These are phyloP conservation scores for Rhea pennata DNA, from an alignment of 2,113 vertebrate species.

Conservation along the genomic window DNA sequence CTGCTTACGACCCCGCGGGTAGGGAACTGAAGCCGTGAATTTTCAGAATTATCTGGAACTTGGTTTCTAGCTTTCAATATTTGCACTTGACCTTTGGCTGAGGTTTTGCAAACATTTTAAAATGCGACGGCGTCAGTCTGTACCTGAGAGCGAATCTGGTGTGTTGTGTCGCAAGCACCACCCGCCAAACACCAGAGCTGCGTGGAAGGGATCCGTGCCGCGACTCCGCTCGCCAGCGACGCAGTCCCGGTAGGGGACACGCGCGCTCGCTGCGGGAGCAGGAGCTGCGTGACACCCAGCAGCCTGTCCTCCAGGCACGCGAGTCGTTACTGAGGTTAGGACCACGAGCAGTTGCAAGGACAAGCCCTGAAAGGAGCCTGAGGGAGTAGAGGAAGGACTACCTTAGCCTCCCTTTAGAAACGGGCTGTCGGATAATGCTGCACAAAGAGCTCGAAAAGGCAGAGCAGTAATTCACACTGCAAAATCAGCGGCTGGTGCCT, in stretches of 20 bases:
- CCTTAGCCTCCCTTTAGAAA: background rate
- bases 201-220: background rate
- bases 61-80: background rate
- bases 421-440: background rate
- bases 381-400: background rate
- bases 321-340: background rate
- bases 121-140: background rate
- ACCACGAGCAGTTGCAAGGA: background rate
- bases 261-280: background rate
- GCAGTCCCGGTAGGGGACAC: background rate
- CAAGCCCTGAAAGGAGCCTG: background rate
- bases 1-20: conserved; percentile 15
- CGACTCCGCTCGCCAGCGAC: background rate
- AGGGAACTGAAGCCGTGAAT: background rate
- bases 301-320: background rate
- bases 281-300: background rate
- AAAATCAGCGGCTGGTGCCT: background rate
- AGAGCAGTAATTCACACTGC: background rate
- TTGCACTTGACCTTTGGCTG: background rate
- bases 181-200: background rate
- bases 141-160: background rate
- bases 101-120: background rate
- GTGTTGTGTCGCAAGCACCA: background rate
- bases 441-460: background rate
- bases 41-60: background rate